Conservation (phyloP, 2,888 invertebrate genomes). For the Glyphotaelius pellucidus region DNA sequence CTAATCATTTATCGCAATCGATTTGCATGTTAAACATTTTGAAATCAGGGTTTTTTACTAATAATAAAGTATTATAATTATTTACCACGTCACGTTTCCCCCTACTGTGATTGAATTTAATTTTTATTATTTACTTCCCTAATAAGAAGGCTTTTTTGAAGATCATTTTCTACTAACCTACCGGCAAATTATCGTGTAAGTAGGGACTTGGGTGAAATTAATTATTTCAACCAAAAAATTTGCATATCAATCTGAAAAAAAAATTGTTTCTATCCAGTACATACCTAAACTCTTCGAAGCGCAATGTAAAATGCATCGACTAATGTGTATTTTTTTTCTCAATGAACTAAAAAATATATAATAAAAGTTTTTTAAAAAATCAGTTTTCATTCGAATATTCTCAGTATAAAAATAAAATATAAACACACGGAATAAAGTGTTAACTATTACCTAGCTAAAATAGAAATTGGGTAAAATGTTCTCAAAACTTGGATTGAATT, state of each 20-base stretch:
- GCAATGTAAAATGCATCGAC: background rate
- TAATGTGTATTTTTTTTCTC: background rate
- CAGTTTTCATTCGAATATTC: no score
- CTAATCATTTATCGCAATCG: background rate
- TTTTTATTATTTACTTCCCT: no score
- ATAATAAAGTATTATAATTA: no score
- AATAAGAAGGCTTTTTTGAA: background rate
- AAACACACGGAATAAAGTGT: background rate
- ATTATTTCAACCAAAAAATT: background rate
- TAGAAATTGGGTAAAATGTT: background rate
- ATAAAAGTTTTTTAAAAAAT: no score
- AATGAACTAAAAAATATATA: no score
- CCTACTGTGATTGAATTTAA: background rate
- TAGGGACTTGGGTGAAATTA: background rate
- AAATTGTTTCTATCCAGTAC: background rate
- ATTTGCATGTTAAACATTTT: background rate
- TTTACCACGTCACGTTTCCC: background rate
- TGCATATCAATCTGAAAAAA: background rate
- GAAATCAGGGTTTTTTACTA: background rate
- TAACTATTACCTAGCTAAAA: background rate
- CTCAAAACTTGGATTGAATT: background rate
- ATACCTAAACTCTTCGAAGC: background rate
- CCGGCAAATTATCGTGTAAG: background rate
- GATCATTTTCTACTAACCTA: background rate
- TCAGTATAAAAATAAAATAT: background rate